Conservation (phyloP, 2,113 vertebrate genomes). For the Bujurquina vittata region DNA sequence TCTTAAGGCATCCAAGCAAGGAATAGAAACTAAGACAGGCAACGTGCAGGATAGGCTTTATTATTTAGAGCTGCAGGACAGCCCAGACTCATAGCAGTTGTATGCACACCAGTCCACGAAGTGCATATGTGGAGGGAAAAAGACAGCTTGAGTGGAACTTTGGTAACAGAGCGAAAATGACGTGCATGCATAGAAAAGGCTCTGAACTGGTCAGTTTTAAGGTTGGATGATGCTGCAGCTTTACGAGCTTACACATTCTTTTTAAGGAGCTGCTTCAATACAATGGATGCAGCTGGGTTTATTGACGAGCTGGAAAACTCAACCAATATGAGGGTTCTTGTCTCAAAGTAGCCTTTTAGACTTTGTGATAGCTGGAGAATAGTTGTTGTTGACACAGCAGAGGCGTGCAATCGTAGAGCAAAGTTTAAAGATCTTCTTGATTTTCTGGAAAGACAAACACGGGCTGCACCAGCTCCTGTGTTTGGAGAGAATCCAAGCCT, state of each 20-base stretch:
- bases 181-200: background rate
- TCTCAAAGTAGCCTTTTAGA: background rate
- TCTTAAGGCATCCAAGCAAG: background rate
- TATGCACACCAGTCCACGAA: too few species aligned
- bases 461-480: background rate
- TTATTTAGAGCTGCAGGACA: background rate
- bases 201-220: constrained; percentile 5
- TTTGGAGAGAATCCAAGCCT: background rate
- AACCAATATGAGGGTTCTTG: constrained; percentile 2
- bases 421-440: background rate
- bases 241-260: background rate
- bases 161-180: background rate
- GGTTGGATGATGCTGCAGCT: background rate
- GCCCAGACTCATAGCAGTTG: background rate
- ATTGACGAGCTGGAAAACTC: background rate
- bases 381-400: background rate
- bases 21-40: background rate
- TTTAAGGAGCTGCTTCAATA: background rate
- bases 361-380: background rate
- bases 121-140: background rate
- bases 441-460: background rate
- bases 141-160: background rate
- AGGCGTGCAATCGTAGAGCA: background rate
- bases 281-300: background rate
- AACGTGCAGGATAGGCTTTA: background rate